phyloP scores from a whole-genome alignment of 2,888 invertebrate genomes.

The Diaphora mendica region DNA sequence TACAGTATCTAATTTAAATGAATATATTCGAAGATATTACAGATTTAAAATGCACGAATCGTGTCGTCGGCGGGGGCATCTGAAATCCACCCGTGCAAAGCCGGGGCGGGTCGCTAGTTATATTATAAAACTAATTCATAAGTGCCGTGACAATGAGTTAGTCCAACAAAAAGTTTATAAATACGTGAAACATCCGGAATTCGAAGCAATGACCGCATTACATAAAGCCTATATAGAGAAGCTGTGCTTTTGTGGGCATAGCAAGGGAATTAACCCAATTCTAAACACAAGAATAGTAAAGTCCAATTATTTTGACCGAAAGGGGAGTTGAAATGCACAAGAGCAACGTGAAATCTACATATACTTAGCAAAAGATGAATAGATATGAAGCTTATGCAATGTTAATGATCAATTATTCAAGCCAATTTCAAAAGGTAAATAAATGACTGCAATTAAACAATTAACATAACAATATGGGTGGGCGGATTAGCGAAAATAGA shows the following conservation, averaged over 20 bases:
- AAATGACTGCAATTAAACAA: conserved; percentile 53
- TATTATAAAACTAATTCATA: conserved; percentile 37
- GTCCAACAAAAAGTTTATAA: conserved; percentile 14
- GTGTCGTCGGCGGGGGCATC: too few species aligned
- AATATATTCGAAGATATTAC: too few species aligned
- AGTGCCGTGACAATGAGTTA: conserved; percentile 21
- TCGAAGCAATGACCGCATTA: conserved; percentile 10
- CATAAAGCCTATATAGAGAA: conserved; percentile 34
- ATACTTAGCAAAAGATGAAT: conserved; percentile 49
- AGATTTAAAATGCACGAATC: too few species aligned
- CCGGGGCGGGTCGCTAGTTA: too few species aligned
- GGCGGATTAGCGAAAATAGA: conserved; percentile 52
- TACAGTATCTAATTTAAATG: too few species aligned
- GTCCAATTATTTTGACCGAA: conserved; percentile 62
- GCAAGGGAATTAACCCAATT: conserved; percentile 58
- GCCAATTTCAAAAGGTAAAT: conserved; percentile 53
- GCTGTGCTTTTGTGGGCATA: conserved; percentile 39
- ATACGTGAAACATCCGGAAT: conserved; percentile 3
- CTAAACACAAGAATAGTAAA: conserved; percentile 53
- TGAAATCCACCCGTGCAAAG: too few species aligned
- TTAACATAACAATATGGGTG: conserved; percentile 57
- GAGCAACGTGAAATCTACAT: conserved; percentile 51
- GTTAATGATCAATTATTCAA: conserved; percentile 63
- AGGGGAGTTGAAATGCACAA: conserved; percentile 56
- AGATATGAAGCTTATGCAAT: conserved; percentile 59